Base-by-base conservation (phyloP, 2,888 invertebrate genomes). In the Euzophera pinguis region DNA sequence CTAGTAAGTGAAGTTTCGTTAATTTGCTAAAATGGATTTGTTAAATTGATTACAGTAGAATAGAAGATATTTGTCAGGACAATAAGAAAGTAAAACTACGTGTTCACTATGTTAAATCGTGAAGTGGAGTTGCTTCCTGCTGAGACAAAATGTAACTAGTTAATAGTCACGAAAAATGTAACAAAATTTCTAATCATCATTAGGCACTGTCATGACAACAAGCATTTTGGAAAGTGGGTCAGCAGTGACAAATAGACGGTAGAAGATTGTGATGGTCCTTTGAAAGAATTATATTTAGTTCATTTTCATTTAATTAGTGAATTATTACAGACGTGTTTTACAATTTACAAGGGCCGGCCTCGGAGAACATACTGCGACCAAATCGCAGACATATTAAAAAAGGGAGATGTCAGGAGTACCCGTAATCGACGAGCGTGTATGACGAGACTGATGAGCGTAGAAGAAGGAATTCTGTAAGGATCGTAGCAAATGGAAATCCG, bases 231-330 rank as follows among this genome's bases (percentile, higher is more conserved):
- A 73, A 81, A 75, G 72, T 78, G 58, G 81, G 80, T 72, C 71
- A 75, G 69, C 73, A 69, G 73, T 74, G 77, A 79, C 71, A 73
- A 78, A 79, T 78, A 71, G 72, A 68, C 59, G 67, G 71, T 64
- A 68, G 61, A 32, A 29, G 27, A 34, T 41, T 41, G 41, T 41
- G 32, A 45, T 45, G 45, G 29, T 45, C 45, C 51, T 55, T 53
- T 49, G 14, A 53, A 47, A 53, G 51, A 47, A 48, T 57, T 57
- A 54, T 13, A 45, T 45, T 45, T 45, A 45, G 45, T 14, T 7
- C 6, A 27, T 29, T 43, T 14, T 45, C n/a, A 45, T 34, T 32
- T 32, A n/a, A n/a, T n/a, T n/a, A n/a, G 13, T 4, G 10, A 32
- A 29, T 34, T 10, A 32, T 45, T 13, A 14, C 14, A 16, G 7